phyloP scores from a whole-genome alignment of 2,113 vertebrate genomes.

The Sturnus vulgaris region DNA sequence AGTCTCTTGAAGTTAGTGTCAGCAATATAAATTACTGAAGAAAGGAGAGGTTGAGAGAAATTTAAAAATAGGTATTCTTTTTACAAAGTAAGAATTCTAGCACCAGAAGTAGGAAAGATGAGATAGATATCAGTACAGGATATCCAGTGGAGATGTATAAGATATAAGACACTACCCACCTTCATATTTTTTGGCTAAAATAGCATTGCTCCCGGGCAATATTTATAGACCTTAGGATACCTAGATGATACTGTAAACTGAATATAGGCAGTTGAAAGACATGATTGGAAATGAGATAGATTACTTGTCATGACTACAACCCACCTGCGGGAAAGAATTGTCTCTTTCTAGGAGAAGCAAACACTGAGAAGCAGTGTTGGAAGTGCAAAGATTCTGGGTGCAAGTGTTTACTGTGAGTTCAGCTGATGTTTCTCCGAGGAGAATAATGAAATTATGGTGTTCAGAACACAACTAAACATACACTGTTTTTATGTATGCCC shows the following conservation, averaged over 20 bases:
- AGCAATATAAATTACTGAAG: neutral
- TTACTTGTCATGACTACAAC: neutral
- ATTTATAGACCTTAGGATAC: neutral
- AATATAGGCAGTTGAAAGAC: neutral
- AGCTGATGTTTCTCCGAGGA: neutral
- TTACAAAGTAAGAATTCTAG: neutral
- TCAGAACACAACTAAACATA: neutral
- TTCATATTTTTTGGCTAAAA: neutral
- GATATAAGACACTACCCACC: rapidly evolving
- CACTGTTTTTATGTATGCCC: neutral
- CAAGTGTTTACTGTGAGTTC: neutral
- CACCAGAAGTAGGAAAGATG: neutral
- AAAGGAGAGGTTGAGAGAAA: neutral
- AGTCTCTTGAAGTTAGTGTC: neutral
- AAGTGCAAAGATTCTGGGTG: neutral
- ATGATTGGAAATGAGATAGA: neutral
- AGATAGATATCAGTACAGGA: neutral
- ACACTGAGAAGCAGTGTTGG: neutral
- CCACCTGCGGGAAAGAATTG: neutral
- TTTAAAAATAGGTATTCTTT: neutral
- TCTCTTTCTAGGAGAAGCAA: neutral
- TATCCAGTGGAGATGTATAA: neutral
- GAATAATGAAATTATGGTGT: neutral
- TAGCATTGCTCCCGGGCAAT: neutral
- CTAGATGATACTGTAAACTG: neutral